Base-by-base conservation (phyloP, 2,888 invertebrate genomes). In the Serrognathus titanus region DNA sequence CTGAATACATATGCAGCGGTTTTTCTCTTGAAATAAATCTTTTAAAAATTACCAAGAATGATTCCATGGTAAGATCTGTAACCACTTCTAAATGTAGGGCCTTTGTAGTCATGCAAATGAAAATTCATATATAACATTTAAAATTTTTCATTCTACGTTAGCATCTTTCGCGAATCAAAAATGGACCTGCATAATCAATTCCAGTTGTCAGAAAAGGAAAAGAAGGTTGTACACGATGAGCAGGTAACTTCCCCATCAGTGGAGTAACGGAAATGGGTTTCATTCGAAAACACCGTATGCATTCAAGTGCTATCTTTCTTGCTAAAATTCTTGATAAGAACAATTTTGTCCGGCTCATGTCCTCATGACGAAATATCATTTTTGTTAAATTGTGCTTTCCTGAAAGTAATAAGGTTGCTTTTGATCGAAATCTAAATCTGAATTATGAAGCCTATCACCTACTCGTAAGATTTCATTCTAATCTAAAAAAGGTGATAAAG, bases 21-120 rank as follows among this genome's bases (percentile, higher is more conserved):
- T 10, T 39, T n/a, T 10, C 10, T 11, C 59, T 39, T n/a, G 53
- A 31, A 12, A 56, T 45, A 48, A 61, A 61, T 35, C 61, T 10
- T 48, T 38, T 48, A 8, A 60, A 48, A 2, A 37, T 31, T 24
- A 50, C 57, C 6, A 62, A 7, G 16, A 60, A 48, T 24, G 49
- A 10, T 41, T 56, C 55, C 3, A 50, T 58, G 12, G 39, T 58
- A 6, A 60, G 49, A 36, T 58, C 51, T 35, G 24, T 31, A 6
- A 31, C 24, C 7, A 7, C 5, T 31, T 31, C 24, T 7, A 31
- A 31, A 7, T 31, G 24, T 6, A 24, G 1, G 6, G 24, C 24
- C 16, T 16, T 16, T 16, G 16, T 16, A 16, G 2, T 16, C 24
- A 31, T 31, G 24, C 48, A 48, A 10, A 48, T 48, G 11, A 48